Evolutionary conservation across 1,140 invertebrate genomes (phyloP).

Genomic region (Palaemon carinicauda): DNA sequence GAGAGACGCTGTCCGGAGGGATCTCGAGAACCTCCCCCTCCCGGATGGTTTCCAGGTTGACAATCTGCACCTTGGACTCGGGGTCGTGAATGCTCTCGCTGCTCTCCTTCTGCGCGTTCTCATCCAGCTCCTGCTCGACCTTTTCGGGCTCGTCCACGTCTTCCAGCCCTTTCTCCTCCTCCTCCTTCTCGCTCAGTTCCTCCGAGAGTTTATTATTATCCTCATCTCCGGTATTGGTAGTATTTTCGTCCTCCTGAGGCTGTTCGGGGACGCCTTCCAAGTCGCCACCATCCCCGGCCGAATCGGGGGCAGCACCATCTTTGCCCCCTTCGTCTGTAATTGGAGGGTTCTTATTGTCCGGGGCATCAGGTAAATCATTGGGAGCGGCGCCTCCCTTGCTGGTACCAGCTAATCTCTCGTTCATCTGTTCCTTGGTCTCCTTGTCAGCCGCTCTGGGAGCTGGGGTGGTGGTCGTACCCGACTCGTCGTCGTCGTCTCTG

Average conservation of each 20-base stretch:
- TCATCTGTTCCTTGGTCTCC: conserved; percentile 39
- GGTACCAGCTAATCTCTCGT: conserved; percentile 37
- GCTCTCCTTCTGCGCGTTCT: conserved; percentile 28
- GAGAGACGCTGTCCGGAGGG: conserved; percentile 23
- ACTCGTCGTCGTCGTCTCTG: conserved; percentile 34
- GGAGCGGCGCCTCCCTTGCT: neutral
- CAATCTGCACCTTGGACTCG: conserved; percentile 23
- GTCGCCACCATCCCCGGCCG: too few relatives aligned
- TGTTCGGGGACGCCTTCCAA: too few relatives aligned
- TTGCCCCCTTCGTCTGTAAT: neutral
- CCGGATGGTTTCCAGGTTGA: conserved; percentile 52
- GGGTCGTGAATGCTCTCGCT: neutral
- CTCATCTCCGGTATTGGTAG: neutral
- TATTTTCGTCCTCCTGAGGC: neutral
- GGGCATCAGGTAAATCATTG: neutral
- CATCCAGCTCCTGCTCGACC: conserved; percentile 11
- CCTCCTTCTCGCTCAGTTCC: conserved; percentile 6
- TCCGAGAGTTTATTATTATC: neutral
- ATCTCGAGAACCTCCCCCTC: conserved; percentile 56
- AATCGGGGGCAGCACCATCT: neutral
- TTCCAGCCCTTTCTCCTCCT: neutral
- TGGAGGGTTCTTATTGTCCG: neutral
- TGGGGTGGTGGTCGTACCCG: neutral
- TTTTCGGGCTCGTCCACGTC: conserved; percentile 16
- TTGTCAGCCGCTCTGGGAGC: neutral